phyloP scores from a whole-genome alignment of 2,797 vertebrate species.

The Remorina albescens region DNA sequence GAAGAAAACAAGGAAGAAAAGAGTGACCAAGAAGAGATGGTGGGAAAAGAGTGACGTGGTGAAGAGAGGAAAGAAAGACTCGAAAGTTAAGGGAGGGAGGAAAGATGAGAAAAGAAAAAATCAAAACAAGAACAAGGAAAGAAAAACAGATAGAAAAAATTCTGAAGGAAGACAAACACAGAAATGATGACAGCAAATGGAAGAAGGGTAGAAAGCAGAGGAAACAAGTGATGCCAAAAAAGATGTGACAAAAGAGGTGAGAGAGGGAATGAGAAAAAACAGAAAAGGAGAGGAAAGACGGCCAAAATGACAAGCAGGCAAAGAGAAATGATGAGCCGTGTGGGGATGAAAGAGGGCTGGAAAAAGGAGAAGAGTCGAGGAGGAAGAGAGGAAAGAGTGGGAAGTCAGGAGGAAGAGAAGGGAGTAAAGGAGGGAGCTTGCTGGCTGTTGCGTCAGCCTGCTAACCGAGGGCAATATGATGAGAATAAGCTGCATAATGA shows the following conservation, averaged over 20 bases:
- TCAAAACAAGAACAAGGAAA: background rate
- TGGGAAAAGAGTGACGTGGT: no score
- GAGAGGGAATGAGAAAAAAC: background rate
- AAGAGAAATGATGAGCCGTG: background rate
- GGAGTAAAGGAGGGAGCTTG: slow-evolving; percentile 59
- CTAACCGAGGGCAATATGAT: slow-evolving; percentile 72
- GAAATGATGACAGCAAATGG: background rate
- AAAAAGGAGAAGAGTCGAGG: background rate
- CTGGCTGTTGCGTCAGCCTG: slow-evolving; percentile 75
- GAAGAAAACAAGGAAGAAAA: slow-evolving; percentile 24
- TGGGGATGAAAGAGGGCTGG: background rate
- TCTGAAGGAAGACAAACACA: background rate
- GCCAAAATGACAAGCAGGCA: background rate
- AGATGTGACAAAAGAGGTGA: background rate
- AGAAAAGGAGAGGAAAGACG: background rate
- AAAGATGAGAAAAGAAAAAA: no score
- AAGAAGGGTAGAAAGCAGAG: background rate
- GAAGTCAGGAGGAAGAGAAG: slow-evolving; percentile 40
- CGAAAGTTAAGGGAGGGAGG: background rate
- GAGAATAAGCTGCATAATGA: slow-evolving; percentile 79
- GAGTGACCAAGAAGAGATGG: background rate
- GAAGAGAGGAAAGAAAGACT: background rate
- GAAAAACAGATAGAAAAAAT: no score
- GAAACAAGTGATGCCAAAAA: background rate
- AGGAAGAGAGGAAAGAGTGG: slow-evolving; percentile 28